A percentile compares a stretch with the other conserved stretches of the same genome.
Evolutionary conservation across 2,113 vertebrate species (phyloP).

Genomic region (Circaetus gallicus): DNA sequence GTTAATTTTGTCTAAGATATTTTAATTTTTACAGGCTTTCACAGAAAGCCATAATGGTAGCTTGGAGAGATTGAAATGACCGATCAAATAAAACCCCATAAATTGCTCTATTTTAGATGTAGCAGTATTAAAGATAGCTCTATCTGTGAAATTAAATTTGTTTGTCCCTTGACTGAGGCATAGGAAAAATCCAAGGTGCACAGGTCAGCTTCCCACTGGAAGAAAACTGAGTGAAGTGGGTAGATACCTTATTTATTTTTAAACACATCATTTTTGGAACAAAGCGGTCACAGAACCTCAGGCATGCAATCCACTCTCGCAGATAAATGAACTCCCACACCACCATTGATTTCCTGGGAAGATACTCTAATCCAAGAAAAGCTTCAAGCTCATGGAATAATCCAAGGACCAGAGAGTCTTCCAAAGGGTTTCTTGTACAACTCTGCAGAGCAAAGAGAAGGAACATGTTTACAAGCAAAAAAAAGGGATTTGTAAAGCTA

Average conservation of each 20-base stretch:
- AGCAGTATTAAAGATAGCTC: not conserved
- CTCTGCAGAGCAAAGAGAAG: not conserved
- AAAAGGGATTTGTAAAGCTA: not conserved
- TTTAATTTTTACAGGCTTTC: conserved; percentile 44
- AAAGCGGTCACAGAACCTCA: not conserved
- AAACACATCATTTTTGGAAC: not conserved
- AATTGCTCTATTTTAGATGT: not conserved
- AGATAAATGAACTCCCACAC: not conserved
- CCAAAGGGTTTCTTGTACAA: not conserved
- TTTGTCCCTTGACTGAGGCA: not conserved
- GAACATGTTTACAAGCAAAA: not conserved
- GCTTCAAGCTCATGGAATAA: not conserved
- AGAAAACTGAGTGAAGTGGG: not conserved
- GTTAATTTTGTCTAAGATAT: conserved; percentile 34
- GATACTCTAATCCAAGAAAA: not conserved
- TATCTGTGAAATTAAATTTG: not conserved
- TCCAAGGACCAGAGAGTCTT: not conserved
- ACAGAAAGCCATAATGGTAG: conserved; percentile 1
- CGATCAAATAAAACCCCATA: not conserved
- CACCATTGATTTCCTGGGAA: not conserved
- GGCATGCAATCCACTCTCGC: not conserved
- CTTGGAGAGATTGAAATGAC: not conserved
- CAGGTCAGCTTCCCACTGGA: not conserved
- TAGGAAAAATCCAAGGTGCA: not conserved
- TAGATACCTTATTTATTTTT: not conserved